phyloP scores from a whole-genome alignment of 1,140 invertebrate species.

The Rhagoletis pomonella region DNA sequence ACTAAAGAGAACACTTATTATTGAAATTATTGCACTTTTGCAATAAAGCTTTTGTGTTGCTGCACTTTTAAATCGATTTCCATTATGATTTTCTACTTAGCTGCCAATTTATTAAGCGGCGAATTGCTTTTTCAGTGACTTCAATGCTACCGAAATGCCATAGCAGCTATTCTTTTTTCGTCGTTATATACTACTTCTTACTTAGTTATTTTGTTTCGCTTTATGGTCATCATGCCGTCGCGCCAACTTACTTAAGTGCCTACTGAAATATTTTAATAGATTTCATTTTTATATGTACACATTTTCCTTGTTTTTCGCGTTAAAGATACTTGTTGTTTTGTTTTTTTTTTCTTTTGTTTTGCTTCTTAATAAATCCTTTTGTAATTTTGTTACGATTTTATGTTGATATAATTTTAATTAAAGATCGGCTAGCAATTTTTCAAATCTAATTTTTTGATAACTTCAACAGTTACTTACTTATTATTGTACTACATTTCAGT shows the following conservation, averaged over 20 bases:
- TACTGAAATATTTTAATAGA: too few species aligned
- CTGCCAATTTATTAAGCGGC: slow-evolving; percentile 1
- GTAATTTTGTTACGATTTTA: not conserved
- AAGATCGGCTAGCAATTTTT: not conserved
- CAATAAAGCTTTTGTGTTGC: not conserved
- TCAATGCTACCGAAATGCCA: too few species aligned
- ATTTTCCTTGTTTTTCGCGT: not conserved
- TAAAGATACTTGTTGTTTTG: not conserved
- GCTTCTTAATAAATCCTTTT: not conserved
- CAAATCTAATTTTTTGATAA: not conserved
- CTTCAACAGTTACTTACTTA: not conserved
- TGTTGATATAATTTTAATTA: slow-evolving; percentile 9
- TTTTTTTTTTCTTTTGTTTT: not conserved
- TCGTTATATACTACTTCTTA: not conserved
- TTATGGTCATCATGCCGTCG: not conserved
- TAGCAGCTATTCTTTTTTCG: not conserved
- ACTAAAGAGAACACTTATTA: not conserved
- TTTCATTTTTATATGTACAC: not conserved
- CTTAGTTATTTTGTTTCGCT: not conserved
- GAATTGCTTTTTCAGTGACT: not conserved
- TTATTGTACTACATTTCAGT: too few species aligned
- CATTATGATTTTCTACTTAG: slow-evolving; percentile 37
- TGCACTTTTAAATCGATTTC: slow-evolving; percentile 37
- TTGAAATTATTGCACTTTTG: not conserved
- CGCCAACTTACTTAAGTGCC: not conserved